Conservation (phyloP, 2,113 vertebrate species). For the Puffinus mauretanicus region DNA sequence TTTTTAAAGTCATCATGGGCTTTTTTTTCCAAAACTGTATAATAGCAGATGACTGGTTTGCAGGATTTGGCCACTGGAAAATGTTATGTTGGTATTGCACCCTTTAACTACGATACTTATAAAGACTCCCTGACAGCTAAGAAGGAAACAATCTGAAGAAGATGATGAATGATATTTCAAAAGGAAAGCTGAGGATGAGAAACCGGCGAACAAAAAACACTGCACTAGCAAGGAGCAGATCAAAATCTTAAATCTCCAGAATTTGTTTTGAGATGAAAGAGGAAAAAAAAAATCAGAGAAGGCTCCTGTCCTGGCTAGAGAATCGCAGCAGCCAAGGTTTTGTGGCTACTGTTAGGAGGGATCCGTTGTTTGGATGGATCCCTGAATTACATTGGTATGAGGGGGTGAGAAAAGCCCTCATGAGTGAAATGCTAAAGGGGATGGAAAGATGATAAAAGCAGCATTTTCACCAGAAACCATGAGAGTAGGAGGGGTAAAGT, state of each 20-base stretch:
- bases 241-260: neutral
- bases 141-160: neutral
- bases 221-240: neutral
- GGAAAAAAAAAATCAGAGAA: rapidly evolving
- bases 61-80: neutral
- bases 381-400: neutral
- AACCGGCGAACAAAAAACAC: neutral
- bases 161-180: neutral
- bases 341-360: neutral
- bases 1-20: neutral
- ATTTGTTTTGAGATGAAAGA: neutral
- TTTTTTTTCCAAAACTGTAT: neutral
- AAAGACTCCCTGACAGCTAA: neutral
- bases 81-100: neutral
- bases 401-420: neutral
- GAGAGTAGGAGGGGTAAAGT: neutral
- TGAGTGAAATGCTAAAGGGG: neutral
- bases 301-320: neutral
- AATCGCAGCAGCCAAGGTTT: neutral
- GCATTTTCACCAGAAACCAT: neutral
- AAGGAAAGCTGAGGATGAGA: neutral
- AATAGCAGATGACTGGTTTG: neutral
- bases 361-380: neutral
- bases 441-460: neutral
- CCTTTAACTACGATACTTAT: neutral